A percentile compares a stretch with the other conserved stretches of the same genome.
phyloP scores from a whole-genome alignment of 2,888 invertebrate species.

The Biston stratarius region DNA sequence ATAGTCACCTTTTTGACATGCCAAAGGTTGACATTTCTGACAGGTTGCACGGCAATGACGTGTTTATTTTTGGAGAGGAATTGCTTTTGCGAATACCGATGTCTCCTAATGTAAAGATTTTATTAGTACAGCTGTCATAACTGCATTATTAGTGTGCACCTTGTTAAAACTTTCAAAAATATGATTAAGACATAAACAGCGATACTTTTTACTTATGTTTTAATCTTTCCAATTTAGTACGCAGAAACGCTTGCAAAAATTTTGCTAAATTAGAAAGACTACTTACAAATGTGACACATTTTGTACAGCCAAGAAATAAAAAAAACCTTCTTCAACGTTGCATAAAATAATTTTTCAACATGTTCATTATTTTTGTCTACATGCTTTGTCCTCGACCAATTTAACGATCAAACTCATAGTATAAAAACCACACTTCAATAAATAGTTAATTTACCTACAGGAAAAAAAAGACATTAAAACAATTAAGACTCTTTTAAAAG shows the following conservation, averaged over 20 bases:
- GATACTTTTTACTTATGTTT: background rate
- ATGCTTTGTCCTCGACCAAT: background rate
- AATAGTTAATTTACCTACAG: no score
- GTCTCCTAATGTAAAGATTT: conserved; percentile 39
- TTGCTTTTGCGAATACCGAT: conserved; percentile 34
- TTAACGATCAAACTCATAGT: no score
- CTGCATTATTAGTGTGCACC: conserved; percentile 12
- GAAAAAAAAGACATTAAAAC: no score
- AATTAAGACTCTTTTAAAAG: no score
- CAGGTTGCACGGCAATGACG: conserved; percentile 37
- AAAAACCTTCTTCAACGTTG: background rate
- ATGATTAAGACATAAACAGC: conserved; percentile 5
- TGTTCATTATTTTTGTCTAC: background rate
- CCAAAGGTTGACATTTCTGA: conserved; percentile 43
- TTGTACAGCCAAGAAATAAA: background rate
- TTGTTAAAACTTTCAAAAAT: conserved; percentile 24
- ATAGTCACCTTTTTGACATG: conserved; percentile 37
- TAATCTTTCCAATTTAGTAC: background rate
- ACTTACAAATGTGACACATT: no score
- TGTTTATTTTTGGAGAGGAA: conserved; percentile 24
- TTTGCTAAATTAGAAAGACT: no score
- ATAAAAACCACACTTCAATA: no score
- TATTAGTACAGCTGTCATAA: conserved; percentile 30
- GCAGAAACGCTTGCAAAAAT: background rate
- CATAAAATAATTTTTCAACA: background rate